These are phyloP conservation scores for Cotesia chilonis DNA, from an alignment of 1,140 invertebrate genomes.

Conservation along the genomic window DNA sequence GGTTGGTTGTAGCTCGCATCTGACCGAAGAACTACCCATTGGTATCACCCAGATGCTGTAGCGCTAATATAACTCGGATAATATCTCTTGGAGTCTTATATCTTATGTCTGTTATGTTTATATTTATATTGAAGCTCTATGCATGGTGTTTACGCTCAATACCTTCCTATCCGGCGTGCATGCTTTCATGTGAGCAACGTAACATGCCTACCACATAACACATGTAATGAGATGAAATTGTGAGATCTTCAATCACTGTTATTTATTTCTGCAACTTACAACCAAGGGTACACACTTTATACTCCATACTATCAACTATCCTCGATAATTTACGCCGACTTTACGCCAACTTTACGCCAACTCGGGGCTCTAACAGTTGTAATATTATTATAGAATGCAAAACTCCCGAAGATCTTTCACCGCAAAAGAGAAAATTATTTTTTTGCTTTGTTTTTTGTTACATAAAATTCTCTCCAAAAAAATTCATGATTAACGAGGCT, in stretches of 20 bases:
- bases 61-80: constrained; percentile 9
- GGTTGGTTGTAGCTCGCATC: constrained; percentile 1
- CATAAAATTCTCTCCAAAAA: no score
- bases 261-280: constrained; percentile 2
- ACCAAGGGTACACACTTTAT: neutral
- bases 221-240: neutral
- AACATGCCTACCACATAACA: neutral
- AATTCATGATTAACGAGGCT: no score
- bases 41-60: constrained; percentile 23
- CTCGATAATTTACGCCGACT: neutral
- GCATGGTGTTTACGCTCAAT: constrained; percentile 8
- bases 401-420: neutral
- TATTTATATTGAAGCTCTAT: no score
- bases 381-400: constrained; percentile 1
- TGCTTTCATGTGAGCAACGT: constrained; percentile 15
- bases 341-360: neutral
- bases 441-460: neutral
- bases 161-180: neutral
- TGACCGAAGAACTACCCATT: neutral
- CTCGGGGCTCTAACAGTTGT: neutral
- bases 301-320: no score
- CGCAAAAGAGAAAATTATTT: neutral
- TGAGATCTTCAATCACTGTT: constrained; percentile 30
- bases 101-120: no score
- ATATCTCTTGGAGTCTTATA: neutral